Percentiles rank a stretch among this genome's conserved stretches.
Evolutionary conservation across 2,797 vertebrate genomes (phyloP).

Genomic region (Betta splendens): DNA sequence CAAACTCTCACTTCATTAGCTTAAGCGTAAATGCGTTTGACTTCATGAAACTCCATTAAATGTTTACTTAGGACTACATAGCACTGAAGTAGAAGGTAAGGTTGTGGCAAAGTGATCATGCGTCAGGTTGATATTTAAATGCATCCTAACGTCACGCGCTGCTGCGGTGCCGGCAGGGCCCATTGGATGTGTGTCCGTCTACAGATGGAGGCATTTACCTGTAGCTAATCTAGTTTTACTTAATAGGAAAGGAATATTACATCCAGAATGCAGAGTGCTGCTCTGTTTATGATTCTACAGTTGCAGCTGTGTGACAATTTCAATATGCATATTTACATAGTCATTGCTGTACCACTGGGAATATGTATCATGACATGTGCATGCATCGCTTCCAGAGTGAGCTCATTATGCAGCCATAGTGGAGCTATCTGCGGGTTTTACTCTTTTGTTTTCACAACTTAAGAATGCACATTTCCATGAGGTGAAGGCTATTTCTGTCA

Average conservation of each 20-base stretch:
- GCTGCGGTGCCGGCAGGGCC: conserved; percentile 4
- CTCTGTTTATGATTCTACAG: conserved; percentile 11
- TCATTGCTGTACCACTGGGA: neutral
- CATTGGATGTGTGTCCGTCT: conserved; percentile 19
- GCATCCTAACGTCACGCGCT: neutral
- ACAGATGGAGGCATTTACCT: conserved; percentile 2
- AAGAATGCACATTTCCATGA: neutral
- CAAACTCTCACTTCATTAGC: conserved; percentile 36
- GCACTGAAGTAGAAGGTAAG: conserved; percentile 9
- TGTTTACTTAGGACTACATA: conserved; percentile 20
- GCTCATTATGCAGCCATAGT: conserved; percentile 4
- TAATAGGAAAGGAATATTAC: neutral
- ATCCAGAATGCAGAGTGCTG: neutral
- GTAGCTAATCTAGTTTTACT: conserved; percentile 6
- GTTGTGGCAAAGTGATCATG: conserved; percentile 14
- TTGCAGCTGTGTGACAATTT: neutral
- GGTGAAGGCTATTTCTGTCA: neutral
- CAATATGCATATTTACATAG: neutral
- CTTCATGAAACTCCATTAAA: conserved; percentile 27
- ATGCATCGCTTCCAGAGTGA: neutral
- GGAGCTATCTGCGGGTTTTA: neutral
- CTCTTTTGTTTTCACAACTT: neutral
- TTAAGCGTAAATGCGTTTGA: conserved; percentile 37
- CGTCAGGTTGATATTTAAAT: no score
- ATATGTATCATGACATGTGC: neutral